Evolutionary conservation across 2,113 vertebrate species (phyloP), one percentile per base, ranked within the genome.

Genomic region (Orientallactaga bullata): DNA sequence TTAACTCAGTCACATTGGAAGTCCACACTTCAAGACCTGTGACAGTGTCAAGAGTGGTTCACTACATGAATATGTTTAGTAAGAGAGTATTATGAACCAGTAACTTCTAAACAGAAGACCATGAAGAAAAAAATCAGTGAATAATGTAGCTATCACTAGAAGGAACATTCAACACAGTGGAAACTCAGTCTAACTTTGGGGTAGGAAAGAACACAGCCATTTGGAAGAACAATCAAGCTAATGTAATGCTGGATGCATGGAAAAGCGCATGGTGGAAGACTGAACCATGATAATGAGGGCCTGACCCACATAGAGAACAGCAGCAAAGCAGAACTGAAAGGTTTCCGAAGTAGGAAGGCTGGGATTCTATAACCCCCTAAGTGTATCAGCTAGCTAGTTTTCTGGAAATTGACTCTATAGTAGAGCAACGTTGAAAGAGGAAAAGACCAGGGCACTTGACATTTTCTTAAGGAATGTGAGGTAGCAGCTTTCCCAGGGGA

Each of bases 201-300:
- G 1, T 24, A 60, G 15, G 2, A 82, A 0, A 16, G 37, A 82
- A 3, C 5, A 32, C 60, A 37, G 5, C 60, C 2, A 47, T 51
- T 13, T 39, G 20, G 23, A 68, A 55, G 12, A 84, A 79, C 2
- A 71, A 23, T 20, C 12, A 60, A 24, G 26, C 4, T 15, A 76
- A 7, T 3, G 4, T 35, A 86, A 30, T 2, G 23, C 55, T 3
- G 77, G 2, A 0, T 5, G 10, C 47, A 2, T 7, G 60, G 63
- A 10, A 23, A 35, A 2, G 47, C 1, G 0, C 0, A 28, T 10
- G 11, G 12, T 5, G 47, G n/a, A 6, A 58, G 15, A 47, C 11
- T 15, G 74, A 3, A 39, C 16, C 42, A 5, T 28, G 3, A 32
- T 28, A 65, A 35, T 1, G 37, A 17, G 63, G 24, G 9, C 12